Evolutionary conservation across 2,797 vertebrate species (phyloP).

Genomic region (Halcyon chelicuti): DNA sequence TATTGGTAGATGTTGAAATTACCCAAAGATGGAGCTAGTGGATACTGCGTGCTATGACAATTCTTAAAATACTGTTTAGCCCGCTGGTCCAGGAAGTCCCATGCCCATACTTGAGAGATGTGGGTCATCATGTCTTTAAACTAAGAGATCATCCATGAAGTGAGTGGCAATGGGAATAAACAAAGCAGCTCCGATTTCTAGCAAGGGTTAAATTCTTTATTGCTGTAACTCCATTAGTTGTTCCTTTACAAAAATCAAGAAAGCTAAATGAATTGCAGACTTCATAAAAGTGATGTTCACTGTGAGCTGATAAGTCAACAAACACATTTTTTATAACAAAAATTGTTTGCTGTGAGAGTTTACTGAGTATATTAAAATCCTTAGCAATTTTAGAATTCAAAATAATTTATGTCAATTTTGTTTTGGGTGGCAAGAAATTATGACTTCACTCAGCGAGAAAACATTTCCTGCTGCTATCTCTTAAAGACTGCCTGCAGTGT

Average conservation of each 20-base stretch:
- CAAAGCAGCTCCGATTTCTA: neutral
- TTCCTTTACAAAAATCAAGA: neutral
- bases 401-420: conserved; percentile 62
- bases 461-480: conserved; percentile 69
- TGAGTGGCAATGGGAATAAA: neutral
- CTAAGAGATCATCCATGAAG: neutral
- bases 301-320: neutral
- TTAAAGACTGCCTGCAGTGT: conserved; percentile 68
- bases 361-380: neutral
- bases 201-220: neutral
- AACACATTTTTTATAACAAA: neutral
- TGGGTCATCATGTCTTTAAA: neutral
- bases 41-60: neutral
- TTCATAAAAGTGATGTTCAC: neutral
- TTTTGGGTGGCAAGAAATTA: conserved; percentile 74
- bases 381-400: conserved; percentile 42
- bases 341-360: neutral
- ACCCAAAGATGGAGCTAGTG: neutral
- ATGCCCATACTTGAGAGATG: accelerated
- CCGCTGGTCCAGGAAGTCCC: neutral
- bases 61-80: neutral
- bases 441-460: conserved; percentile 63
- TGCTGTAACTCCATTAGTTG: neutral
- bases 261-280: neutral
- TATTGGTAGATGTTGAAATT: neutral